Conservation (phyloP, 2,888 invertebrate species). For the Trichogramma evanescens region DNA sequence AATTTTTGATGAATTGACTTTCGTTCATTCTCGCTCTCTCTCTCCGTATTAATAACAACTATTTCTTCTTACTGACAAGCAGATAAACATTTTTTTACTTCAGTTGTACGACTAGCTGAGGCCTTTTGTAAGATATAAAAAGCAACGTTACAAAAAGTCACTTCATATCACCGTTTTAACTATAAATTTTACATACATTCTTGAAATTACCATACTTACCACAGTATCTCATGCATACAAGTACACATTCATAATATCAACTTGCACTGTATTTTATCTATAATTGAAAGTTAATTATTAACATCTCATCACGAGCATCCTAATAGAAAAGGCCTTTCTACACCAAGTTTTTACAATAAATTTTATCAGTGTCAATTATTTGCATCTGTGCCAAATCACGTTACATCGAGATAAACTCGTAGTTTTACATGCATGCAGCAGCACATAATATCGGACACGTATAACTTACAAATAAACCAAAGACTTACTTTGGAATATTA, state of each 20-base stretch:
- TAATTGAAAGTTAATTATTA: too few species aligned
- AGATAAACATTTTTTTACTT: constrained; percentile 35
- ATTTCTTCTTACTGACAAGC: constrained; percentile 17
- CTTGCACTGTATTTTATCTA: too few species aligned
- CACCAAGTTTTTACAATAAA: constrained; percentile 25
- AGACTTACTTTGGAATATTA: constrained; percentile 17
- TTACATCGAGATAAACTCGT: constrained; percentile 2
- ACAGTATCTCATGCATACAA: too few species aligned
- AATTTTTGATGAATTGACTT: constrained; percentile 21
- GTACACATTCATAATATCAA: too few species aligned
- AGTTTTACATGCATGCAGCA: background rate
- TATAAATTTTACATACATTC: background rate
- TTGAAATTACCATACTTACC: too few species aligned
- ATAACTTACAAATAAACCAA: constrained; percentile 15
- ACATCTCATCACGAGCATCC: constrained; percentile 13
- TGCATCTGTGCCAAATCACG: constrained; percentile 6
- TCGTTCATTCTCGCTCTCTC: constrained; percentile 21
- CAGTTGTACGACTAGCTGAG: constrained; percentile 45
- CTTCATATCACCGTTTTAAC: constrained; percentile 18
- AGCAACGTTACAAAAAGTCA: constrained; percentile 24
- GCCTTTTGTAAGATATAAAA: constrained; percentile 30
- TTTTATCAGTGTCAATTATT: constrained; percentile 15
- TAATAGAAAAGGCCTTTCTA: constrained; percentile 32
- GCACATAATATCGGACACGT: constrained; percentile 18
- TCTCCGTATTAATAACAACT: constrained; percentile 22